Conservation (phyloP, 2,888 invertebrate genomes). For the Lampropteryx suffumata region DNA sequence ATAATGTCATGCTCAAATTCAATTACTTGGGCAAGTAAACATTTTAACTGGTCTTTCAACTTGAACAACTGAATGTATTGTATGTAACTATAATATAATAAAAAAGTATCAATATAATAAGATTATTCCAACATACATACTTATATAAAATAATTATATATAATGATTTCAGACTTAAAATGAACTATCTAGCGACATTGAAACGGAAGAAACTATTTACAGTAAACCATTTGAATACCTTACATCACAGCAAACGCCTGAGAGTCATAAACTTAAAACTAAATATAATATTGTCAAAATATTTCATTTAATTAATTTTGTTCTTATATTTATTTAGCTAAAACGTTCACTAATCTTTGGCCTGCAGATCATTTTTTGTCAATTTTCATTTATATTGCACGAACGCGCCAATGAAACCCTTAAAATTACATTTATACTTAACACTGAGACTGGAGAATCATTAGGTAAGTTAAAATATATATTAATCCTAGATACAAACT, state of each 20-base stretch:
- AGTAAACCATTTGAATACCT: slow-evolving; percentile 55
- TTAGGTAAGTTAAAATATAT: slow-evolving; percentile 24
- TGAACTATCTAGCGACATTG: slow-evolving; percentile 23
- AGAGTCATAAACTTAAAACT: slow-evolving; percentile 69
- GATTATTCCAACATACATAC: neutral
- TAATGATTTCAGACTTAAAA: slow-evolving; percentile 25
- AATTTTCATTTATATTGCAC: slow-evolving; percentile 58
- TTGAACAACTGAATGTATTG: no score
- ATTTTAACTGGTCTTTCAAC: no score
- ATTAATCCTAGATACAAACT: slow-evolving; percentile 28
- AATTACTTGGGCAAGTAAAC: neutral
- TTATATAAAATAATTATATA: neutral
- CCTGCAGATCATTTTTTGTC: slow-evolving; percentile 75
- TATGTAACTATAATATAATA: no score
- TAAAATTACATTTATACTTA: slow-evolving; percentile 44
- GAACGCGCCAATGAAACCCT: slow-evolving; percentile 46
- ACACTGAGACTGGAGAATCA: slow-evolving; percentile 57
- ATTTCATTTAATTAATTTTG: slow-evolving; percentile 43
- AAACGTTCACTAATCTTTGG: slow-evolving; percentile 74
- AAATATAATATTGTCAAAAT: slow-evolving; percentile 59
- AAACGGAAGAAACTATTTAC: slow-evolving; percentile 45
- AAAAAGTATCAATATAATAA: neutral
- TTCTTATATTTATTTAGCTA: slow-evolving; percentile 42
- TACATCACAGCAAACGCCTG: slow-evolving; percentile 81
- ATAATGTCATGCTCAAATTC: slow-evolving; percentile 1